Conservation (phyloP, 2,888 invertebrate species). For the Leptinotarsa rubiginosa region DNA sequence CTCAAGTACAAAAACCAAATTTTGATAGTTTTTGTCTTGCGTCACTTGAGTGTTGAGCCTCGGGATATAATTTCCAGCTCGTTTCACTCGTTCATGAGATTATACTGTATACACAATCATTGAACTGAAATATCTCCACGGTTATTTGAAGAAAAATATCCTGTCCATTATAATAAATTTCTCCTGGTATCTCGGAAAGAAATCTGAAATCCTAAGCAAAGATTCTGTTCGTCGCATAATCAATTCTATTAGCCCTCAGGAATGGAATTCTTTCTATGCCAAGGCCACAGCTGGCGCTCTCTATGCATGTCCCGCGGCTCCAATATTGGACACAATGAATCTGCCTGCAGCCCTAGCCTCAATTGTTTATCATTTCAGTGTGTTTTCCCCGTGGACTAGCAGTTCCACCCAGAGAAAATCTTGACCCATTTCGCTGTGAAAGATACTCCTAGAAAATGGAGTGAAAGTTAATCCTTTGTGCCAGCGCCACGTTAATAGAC, state of each 20-base stretch:
- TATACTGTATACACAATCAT: too few relatives aligned
- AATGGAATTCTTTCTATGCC: background rate
- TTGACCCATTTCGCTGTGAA: background rate
- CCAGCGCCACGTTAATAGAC: background rate
- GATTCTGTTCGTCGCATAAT: background rate
- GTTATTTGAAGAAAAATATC: too few relatives aligned
- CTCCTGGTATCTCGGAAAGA: background rate
- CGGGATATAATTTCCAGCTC: too few relatives aligned
- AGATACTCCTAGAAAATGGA: background rate
- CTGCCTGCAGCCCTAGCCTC: background rate
- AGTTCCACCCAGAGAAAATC: background rate
- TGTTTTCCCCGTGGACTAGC: background rate
- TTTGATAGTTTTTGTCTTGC: too few relatives aligned
- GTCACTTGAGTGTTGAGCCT: too few relatives aligned
- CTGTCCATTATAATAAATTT: background rate
- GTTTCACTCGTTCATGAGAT: too few relatives aligned
- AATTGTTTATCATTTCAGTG: background rate
- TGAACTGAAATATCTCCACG: too few relatives aligned
- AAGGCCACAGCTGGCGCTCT: background rate
- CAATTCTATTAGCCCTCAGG: background rate
- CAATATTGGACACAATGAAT: slow-evolving; percentile 2
- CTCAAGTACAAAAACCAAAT: too few relatives aligned
- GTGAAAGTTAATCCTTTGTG: background rate
- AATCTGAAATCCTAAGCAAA: background rate
- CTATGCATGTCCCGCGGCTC: slow-evolving; percentile 1